Conservation (phyloP, 1,140 invertebrate genomes). For the Scaptomyza montana region DNA sequence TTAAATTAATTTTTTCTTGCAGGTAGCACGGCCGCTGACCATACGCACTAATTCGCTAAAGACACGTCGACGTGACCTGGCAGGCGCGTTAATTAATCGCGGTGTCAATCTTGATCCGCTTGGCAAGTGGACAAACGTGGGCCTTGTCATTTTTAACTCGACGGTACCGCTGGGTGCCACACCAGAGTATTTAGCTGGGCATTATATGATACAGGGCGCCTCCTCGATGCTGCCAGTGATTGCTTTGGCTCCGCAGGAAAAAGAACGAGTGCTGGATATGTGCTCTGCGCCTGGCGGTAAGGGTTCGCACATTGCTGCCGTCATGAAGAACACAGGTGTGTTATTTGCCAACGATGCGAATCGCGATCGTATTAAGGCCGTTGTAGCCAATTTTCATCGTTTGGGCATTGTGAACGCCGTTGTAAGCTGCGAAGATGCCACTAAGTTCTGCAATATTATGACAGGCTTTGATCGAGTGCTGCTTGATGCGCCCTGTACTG, state of each 20-base stretch:
- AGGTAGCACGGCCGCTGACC: slow-evolving; percentile 97
- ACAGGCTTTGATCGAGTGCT: slow-evolving; percentile 98
- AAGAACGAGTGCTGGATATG: slow-evolving; percentile 98
- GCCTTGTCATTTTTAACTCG: slow-evolving; percentile 97
- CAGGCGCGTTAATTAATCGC: slow-evolving; percentile 96
- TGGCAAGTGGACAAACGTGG: slow-evolving; percentile 99
- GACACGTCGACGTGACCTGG: slow-evolving; percentile 95
- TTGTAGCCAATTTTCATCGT: slow-evolving; percentile 98
- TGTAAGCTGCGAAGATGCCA: slow-evolving; percentile 94
- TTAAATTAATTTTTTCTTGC: slow-evolving; percentile 90
- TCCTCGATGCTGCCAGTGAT: slow-evolving; percentile 98
- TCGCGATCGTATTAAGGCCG: slow-evolving; percentile 94
- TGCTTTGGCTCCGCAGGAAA: slow-evolving; percentile 98
- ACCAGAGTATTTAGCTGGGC: slow-evolving; percentile 99
- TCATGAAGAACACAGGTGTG: slow-evolving; percentile 99
- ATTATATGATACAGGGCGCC: slow-evolving; percentile 99
- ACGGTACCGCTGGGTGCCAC: slow-evolving; percentile 99
- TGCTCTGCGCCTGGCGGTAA: slow-evolving; percentile 99
- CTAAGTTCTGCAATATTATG: slow-evolving; percentile 92
- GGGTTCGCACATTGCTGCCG: slow-evolving; percentile 97
- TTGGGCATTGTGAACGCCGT: slow-evolving; percentile 97
- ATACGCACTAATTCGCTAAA: slow-evolving; percentile 98
- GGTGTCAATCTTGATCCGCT: slow-evolving; percentile 99
- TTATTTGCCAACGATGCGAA: slow-evolving; percentile 98
- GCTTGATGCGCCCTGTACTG: slow-evolving; percentile 98